Evolutionary conservation across 2,113 vertebrate genomes (phyloP).

Genomic region (Nerophis ophidion): DNA sequence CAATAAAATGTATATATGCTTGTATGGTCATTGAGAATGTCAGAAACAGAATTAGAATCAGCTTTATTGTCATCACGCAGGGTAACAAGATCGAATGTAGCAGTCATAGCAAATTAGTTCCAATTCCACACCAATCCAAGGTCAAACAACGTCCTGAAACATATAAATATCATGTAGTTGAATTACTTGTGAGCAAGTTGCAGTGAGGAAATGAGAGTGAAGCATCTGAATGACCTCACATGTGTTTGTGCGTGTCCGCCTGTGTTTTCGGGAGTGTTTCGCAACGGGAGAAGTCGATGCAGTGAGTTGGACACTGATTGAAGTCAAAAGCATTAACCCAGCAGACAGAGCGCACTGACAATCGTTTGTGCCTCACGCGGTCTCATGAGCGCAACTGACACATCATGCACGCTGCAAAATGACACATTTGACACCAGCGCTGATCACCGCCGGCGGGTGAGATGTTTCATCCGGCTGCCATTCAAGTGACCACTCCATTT

Average conservation of each 20-base stretch:
- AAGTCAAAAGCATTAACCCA: constrained; percentile 47
- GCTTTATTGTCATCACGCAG: no score
- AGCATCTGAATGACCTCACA: constrained; percentile 32
- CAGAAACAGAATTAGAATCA: no score
- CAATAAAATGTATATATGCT: no score
- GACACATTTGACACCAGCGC: constrained; percentile 16
- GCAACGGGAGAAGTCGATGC: constrained; percentile 15
- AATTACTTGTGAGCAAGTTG: constrained; percentile 6
- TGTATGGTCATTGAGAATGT: no score
- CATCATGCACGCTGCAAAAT: neutral
- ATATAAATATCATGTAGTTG: no score
- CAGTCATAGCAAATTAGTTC: no score
- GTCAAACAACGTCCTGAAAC: no score
- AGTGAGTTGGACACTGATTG: constrained; percentile 48
- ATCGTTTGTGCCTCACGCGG: constrained; percentile 5
- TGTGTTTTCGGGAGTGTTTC: constrained; percentile 7
- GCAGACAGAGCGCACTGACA: constrained; percentile 27
- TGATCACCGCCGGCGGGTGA: constrained; percentile 11
- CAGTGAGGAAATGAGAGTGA: constrained; percentile 45
- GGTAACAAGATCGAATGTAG: no score
- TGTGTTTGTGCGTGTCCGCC: constrained; percentile 25
- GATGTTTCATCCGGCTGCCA: constrained; percentile 4
- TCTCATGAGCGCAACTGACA: constrained; percentile 8
- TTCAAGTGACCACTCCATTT: constrained; percentile 26
- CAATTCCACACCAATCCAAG: no score